Evolutionary conservation across 2,888 invertebrate species (phyloP).

Genomic region (Sicus ferrugineus): DNA sequence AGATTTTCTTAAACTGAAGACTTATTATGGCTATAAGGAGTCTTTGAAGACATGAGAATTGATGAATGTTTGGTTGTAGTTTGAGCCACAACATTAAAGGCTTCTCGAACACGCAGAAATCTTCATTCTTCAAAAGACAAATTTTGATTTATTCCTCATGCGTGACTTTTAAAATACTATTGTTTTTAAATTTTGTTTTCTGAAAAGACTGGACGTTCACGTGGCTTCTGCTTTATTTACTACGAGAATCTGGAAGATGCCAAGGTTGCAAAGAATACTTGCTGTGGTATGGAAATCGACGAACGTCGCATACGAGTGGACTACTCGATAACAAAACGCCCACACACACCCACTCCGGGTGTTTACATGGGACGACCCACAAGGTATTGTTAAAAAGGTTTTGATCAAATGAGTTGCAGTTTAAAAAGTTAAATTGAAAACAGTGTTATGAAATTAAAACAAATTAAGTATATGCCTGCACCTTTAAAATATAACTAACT

Average conservation of each 20-base stretch:
- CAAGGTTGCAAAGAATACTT: conserved; percentile 91
- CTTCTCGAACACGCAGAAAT: conserved; percentile 51
- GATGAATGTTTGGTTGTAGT: conserved; percentile 42
- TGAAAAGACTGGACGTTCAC: conserved; percentile 84
- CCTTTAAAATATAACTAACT: background rate
- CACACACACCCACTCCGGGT: conserved; percentile 97
- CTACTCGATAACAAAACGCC: conserved; percentile 93
- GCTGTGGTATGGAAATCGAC: conserved; percentile 94
- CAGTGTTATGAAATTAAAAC: background rate
- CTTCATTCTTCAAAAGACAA: background rate
- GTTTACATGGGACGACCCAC: conserved; percentile 96
- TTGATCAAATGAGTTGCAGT: conserved; percentile 1
- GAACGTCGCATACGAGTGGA: conserved; percentile 93
- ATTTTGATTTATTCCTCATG: background rate
- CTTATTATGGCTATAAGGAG: conserved; percentile 39
- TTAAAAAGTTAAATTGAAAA: background rate
- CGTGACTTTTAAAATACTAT: background rate
- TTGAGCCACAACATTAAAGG: conserved; percentile 54
- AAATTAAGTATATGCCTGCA: background rate
- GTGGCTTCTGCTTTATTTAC: conserved; percentile 97
- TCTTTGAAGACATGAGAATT: conserved; percentile 36
- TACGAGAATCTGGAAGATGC: conserved; percentile 89
- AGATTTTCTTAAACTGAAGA: conserved; percentile 33
- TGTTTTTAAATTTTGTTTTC: conserved; percentile 20
- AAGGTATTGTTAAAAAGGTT: conserved; percentile 43